Base-by-base conservation (phyloP, 2,888 invertebrate genomes). In the Iphiclides podalirius region DNA sequence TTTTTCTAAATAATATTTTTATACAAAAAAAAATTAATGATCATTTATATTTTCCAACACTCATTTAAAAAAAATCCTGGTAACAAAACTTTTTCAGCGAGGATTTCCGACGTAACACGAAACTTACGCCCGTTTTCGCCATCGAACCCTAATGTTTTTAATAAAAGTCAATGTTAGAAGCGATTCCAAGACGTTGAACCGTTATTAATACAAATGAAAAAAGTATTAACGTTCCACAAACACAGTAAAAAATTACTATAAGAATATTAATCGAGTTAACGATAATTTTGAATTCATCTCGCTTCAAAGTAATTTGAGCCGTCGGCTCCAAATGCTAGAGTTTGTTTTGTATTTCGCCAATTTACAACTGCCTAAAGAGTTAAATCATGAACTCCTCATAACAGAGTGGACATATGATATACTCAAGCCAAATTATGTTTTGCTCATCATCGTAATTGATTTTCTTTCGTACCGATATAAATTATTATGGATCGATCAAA, bases 401-500 rank as follows among this genome's bases (percentile, higher is more conserved):
- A 44, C 35, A 50, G 50, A 40, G 34, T 58, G 57, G 58, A 62
- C 62, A 59, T 54, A 39, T 50, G 61, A 55, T 62, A 57, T 44
- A 57, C 59, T 47, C 51, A 40, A 52, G 56, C 59, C 56, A 49
- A 63, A 63, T 63, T 55, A 60, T 64, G 63, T 67, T 67, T 67
- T 62, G 59, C 66, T 67, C 67, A 74, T 77, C 68, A 70, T 53
- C 61, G 63, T 79, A 78, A 77, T 76, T 72, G 71, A 75, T 77
- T 75, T 76, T 70, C 68, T 67, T 67, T 61, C 70, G 64, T 67
- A 64, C 69, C 67, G 65, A 66, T 70, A 75, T 74, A 70, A 73
- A 72, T 74, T 71, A 75, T 72, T 71, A 75, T 71, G 72, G 69
- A 74, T 75, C 74, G 70, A 81, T 81, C 81, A 80, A 75, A 79